phyloP scores from a whole-genome alignment of 2,113 vertebrate species.

The Dromas ardeola region DNA sequence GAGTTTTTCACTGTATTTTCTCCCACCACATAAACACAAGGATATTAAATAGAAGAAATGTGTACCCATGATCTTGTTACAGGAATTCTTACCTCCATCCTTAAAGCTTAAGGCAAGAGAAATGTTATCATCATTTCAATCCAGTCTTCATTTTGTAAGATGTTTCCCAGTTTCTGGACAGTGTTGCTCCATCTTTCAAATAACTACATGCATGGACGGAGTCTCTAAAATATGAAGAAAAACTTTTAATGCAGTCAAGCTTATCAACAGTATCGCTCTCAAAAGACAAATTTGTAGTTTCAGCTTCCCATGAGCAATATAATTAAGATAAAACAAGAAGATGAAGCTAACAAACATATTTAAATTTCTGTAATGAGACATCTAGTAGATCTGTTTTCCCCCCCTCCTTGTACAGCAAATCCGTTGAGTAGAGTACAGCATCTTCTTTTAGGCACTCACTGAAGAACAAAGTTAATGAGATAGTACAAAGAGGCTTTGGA shows the following conservation, averaged over 20 bases:
- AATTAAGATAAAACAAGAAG: neutral
- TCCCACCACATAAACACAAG: neutral
- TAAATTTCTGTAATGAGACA: neutral
- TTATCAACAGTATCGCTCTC: neutral
- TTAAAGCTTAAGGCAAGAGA: neutral
- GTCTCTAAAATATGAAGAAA: neutral
- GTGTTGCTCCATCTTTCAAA: neutral
- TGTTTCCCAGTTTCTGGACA: neutral
- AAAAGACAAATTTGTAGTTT: neutral
- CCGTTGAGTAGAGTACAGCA: neutral
- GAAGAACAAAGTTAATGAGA: neutral
- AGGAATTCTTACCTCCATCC: neutral
- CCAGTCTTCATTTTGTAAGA: neutral
- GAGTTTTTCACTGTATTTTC: neutral
- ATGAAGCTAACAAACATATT: neutral
- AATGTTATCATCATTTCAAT: neutral
- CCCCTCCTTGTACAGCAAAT: neutral
- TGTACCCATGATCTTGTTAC: neutral
- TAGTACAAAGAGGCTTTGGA: neutral
- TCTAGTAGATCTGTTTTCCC: neutral
- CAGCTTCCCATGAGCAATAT: neutral
- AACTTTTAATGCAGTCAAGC: neutral
- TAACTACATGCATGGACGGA: neutral
- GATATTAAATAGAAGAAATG: neutral
- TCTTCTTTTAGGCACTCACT: neutral